Evolutionary conservation across 2,797 vertebrate species (phyloP).

Genomic region (Rhodeus uyekii): DNA sequence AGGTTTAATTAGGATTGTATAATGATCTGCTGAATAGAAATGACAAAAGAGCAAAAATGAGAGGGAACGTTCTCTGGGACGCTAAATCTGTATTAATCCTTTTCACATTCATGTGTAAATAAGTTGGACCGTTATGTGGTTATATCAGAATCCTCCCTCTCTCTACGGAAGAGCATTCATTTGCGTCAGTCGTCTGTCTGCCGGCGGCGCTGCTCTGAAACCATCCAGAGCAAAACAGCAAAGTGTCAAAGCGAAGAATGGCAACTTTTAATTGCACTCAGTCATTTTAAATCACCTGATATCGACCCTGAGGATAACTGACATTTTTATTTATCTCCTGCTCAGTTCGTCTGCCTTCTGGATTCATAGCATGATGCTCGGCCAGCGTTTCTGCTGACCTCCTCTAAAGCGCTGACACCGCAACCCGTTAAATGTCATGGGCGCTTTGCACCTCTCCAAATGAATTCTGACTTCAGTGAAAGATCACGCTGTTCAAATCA

Average conservation of each 20-base stretch:
- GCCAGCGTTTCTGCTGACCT: constrained; percentile 8
- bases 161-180: not conserved
- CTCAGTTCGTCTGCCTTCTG: not conserved
- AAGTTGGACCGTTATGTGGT: not conserved
- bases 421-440: constrained; percentile 53
- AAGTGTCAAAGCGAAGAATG: not conserved
- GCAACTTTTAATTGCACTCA: not conserved
- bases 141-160: not conserved
- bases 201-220: not conserved
- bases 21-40: not conserved
- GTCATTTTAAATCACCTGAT: not conserved
- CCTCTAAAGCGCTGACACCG: constrained; percentile 45
- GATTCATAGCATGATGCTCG: constrained; percentile 1
- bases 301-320: not conserved
- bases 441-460: constrained; percentile 40
- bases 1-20: not conserved
- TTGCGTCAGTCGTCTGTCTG: not conserved
- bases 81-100: not conserved
- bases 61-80: not conserved
- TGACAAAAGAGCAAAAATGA: not conserved
- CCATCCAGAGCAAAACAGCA: not conserved
- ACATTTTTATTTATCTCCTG: not conserved
- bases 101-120: constrained; percentile 10
- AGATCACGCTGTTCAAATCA: constrained; percentile 41
- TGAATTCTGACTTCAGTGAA: constrained; percentile 49